Conservation (phyloP, 2,888 invertebrate genomes). For the Dolichopus griseipennis region DNA sequence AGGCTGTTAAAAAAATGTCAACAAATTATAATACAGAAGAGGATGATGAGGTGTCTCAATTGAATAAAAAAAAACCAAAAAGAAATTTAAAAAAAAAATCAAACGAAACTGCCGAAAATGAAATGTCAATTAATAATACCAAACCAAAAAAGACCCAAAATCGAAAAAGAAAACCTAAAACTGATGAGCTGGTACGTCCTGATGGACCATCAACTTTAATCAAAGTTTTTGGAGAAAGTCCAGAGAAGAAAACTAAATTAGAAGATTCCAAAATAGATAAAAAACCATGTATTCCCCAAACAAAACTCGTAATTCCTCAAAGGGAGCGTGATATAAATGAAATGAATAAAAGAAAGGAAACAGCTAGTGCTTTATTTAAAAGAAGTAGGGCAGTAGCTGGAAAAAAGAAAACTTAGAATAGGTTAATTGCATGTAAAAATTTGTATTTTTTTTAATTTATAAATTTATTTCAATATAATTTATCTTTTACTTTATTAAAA, state of each 20-base stretch:
- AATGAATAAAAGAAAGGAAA: slow-evolving; percentile 58
- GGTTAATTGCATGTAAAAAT: too few relatives aligned
- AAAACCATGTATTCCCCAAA: slow-evolving; percentile 27
- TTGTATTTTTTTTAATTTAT: too few relatives aligned
- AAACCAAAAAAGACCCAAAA: slow-evolving; percentile 20
- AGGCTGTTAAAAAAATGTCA: slow-evolving; percentile 62
- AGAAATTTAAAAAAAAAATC: slow-evolving; percentile 22
- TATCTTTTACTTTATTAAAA: too few relatives aligned
- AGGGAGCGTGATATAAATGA: slow-evolving; percentile 57
- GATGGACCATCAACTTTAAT: slow-evolving; percentile 12
- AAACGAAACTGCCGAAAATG: slow-evolving; percentile 12
- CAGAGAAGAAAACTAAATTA: slow-evolving; percentile 24
- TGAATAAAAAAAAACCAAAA: slow-evolving; percentile 25
- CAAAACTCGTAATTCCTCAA: slow-evolving; percentile 61
- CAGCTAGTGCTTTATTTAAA: slow-evolving; percentile 65
- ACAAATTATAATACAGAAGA: slow-evolving; percentile 32
- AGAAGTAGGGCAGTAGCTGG: slow-evolving; percentile 28
- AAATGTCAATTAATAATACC: slow-evolving; percentile 25
- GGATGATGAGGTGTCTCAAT: slow-evolving; percentile 22
- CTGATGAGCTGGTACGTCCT: slow-evolving; percentile 20
- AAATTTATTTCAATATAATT: too few relatives aligned
- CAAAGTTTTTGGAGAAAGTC: slow-evolving; percentile 1
- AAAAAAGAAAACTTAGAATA: background rate
- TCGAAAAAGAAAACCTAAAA: slow-evolving; percentile 20
- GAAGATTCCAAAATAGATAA: slow-evolving; percentile 22